Percentiles rank a stretch among this genome's conserved stretches.
Conservation (phyloP, 1,140 invertebrate species). For the Lepidurus couesii region DNA sequence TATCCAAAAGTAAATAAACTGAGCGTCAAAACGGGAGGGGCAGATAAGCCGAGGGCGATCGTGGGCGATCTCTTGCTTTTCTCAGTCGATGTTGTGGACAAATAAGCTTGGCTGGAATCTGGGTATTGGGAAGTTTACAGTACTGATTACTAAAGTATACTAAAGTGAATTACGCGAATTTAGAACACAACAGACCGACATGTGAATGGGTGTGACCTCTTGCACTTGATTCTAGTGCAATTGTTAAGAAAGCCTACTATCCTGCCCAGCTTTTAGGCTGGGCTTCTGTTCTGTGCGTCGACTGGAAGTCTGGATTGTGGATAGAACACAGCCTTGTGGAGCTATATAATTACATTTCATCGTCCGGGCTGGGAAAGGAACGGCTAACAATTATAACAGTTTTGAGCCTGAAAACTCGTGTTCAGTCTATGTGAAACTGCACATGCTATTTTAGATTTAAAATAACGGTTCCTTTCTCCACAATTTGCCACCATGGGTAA, state of each 20-base stretch:
- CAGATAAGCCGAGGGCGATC: constrained; percentile 1
- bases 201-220: not conserved
- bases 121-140: not conserved
- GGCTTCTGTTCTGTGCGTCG: too few relatives aligned
- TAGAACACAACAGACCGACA: not conserved
- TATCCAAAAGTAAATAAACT: not conserved
- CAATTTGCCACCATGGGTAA: constrained; percentile 17
- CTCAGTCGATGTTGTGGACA: not conserved
- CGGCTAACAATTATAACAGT: too few relatives aligned
- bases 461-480: too few relatives aligned
- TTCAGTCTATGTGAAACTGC: too few relatives aligned
- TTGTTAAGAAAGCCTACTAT: not conserved
- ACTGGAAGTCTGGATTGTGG: too few relatives aligned
- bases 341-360: too few relatives aligned
- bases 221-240: not conserved
- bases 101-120: not conserved
- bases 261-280: too few relatives aligned
- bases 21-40: not conserved
- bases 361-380: too few relatives aligned
- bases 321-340: too few relatives aligned
- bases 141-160: not conserved
- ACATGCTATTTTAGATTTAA: too few relatives aligned
- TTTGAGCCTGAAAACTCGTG: too few relatives aligned
- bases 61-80: not conserved
- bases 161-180: not conserved